A percentile compares a stretch with the other conserved stretches of the same genome.
Evolutionary conservation across 2,797 vertebrate genomes (phyloP).

Genomic region (Triplophysa yarkandensis): DNA sequence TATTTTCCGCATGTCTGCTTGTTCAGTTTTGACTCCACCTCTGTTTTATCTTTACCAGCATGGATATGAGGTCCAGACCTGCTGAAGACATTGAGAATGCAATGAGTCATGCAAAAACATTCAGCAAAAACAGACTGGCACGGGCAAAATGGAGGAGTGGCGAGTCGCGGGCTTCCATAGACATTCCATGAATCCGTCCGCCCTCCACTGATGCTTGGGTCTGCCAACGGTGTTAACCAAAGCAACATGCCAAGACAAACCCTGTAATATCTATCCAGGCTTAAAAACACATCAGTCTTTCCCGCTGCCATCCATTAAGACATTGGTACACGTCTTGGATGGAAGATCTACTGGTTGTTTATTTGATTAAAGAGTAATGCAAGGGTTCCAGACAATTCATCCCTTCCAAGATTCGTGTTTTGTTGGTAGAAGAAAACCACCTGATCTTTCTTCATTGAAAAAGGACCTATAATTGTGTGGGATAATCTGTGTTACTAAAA

Average conservation of each 20-base stretch:
- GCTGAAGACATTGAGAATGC: conserved; percentile 11
- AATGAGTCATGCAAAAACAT: conserved; percentile 28
- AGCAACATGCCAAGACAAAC: conserved; percentile 19
- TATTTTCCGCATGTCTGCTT: not conserved
- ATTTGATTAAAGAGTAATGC: conserved; percentile 24
- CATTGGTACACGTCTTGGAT: conserved; percentile 26
- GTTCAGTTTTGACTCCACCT: conserved; percentile 1
- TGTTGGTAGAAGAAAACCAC: conserved; percentile 40
- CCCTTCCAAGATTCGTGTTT: conserved; percentile 18
- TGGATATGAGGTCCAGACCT: conserved; percentile 17
- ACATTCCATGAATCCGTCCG: conserved; percentile 39
- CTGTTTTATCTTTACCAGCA: conserved; percentile 33
- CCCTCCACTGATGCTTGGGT: conserved; percentile 16
- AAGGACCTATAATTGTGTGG: conserved; percentile 6
- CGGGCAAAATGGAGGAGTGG: conserved; percentile 18
- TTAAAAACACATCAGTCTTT: conserved; percentile 13
- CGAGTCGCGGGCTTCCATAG: conserved; percentile 19
- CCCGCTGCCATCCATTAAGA: conserved; percentile 20
- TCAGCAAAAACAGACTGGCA: conserved; percentile 34
- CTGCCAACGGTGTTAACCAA: conserved; percentile 19
- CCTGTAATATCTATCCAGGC: conserved; percentile 13
- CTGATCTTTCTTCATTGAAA: conserved; percentile 47
- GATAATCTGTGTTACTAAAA: conserved; percentile 29
- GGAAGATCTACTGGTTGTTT: conserved; percentile 1
- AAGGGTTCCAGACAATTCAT: conserved; percentile 34